These are phyloP conservation scores for Antedon mediterranea DNA, from an alignment of 53 echinoderm and acorn worm species.

Conservation along the genomic window DNA sequence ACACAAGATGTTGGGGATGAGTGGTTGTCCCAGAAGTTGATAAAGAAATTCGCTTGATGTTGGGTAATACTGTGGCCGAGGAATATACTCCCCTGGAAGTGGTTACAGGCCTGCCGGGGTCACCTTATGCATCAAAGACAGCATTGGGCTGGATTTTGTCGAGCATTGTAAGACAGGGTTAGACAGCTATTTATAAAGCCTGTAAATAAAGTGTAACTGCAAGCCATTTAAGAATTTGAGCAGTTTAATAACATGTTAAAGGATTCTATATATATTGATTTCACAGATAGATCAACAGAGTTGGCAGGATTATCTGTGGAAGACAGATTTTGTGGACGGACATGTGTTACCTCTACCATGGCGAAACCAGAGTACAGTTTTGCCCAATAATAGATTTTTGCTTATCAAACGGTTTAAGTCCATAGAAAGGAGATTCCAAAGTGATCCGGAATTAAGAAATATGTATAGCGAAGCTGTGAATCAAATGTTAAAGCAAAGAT, in stretches of 20 bases:
- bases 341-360: not conserved
- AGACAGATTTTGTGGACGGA: not conserved
- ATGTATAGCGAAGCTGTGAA: not conserved
- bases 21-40: constrained; percentile 7
- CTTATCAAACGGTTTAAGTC: not conserved
- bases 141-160: constrained; percentile 22
- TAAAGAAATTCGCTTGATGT: constrained; percentile 9
- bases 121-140: constrained; percentile 19
- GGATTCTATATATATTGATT: not conserved
- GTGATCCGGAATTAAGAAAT: not conserved
- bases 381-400: not conserved
- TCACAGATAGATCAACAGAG: not conserved
- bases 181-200: not conserved
- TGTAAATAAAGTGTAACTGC: not conserved
- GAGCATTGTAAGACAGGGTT: constrained; percentile 7
- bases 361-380: not conserved
- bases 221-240: not conserved
- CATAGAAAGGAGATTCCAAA: not conserved
- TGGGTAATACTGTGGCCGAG: constrained; percentile 18
- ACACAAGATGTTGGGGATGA: constrained; percentile 21
- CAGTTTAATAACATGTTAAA: not conserved
- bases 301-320: not conserved
- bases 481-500: not conserved
- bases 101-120: constrained; percentile 17
- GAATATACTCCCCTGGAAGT: constrained; percentile 24